A percentile compares a stretch with the other conserved stretches of the same genome.
Evolutionary conservation across 2,113 vertebrate genomes (phyloP).

Genomic region (Garra rufa): DNA sequence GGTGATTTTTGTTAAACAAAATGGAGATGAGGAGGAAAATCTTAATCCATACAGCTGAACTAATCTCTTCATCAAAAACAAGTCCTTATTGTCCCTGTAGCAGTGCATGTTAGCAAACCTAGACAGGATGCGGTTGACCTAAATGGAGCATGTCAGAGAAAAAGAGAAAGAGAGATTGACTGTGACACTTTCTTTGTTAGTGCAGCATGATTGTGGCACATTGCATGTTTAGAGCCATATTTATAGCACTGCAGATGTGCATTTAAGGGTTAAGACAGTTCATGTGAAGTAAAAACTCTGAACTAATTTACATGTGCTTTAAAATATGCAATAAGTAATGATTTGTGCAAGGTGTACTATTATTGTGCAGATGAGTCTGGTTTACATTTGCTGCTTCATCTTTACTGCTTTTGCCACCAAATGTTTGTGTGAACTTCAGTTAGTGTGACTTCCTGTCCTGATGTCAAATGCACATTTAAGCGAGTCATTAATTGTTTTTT

Average conservation of each 20-base stretch:
- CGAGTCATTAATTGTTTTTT: neutral
- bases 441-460: constrained; percentile 21
- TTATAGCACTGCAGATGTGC: neutral
- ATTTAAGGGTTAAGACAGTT: neutral
- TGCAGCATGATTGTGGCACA: neutral
- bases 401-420: neutral
- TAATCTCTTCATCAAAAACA: constrained; percentile 13
- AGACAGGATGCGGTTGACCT: constrained; percentile 80
- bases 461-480: neutral
- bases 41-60: neutral
- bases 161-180: constrained; percentile 43
- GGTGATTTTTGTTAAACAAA: neutral
- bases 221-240: neutral
- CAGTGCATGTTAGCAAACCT: constrained; percentile 64
- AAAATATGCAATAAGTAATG: neutral
- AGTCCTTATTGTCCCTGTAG: constrained; percentile 52
- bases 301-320: neutral
- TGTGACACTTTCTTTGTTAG: constrained; percentile 7
- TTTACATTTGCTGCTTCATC: neutral
- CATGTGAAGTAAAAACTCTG: neutral
- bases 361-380: neutral
- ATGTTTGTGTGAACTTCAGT: neutral
- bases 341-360: neutral
- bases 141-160: constrained; percentile 63
- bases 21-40: neutral